Conservation (phyloP, 2,888 invertebrate genomes). For the Villa cingulata region DNA sequence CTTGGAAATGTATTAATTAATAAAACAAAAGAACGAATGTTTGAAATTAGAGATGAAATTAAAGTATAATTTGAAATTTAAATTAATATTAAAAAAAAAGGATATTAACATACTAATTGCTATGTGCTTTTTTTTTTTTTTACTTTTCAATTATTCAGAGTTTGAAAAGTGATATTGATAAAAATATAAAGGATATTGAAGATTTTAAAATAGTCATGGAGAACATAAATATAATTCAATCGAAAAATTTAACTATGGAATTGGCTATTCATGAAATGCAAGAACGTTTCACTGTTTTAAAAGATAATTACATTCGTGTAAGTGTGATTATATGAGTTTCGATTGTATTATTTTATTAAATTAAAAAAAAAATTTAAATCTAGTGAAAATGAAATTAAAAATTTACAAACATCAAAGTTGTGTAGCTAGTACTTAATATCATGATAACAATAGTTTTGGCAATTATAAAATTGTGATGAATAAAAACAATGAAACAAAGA, state of each 20-base stretch:
- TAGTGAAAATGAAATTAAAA: background rate
- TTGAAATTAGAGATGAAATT: constrained; percentile 51
- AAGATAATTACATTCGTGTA: constrained; percentile 56
- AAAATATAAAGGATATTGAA: constrained; percentile 62
- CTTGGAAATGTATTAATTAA: constrained; percentile 55
- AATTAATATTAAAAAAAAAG: background rate
- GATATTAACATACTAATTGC: background rate
- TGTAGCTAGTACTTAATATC: background rate
- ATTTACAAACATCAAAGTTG: background rate
- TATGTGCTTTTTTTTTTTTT: background rate
- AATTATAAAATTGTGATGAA: no score
- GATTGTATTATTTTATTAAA: no score
- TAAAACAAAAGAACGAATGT: constrained; percentile 54
- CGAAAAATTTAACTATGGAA: constrained; percentile 64
- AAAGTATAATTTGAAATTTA: constrained; percentile 38
- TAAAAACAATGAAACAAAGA: no score
- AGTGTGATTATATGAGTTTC: no score
- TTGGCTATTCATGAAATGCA: constrained; percentile 58
- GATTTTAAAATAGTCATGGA: constrained; percentile 76
- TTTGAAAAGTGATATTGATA: constrained; percentile 52
- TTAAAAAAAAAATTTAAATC: no score
- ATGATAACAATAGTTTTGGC: background rate
- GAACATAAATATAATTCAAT: constrained; percentile 61
- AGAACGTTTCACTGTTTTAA: constrained; percentile 63
- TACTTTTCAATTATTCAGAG: constrained; percentile 19